Base-by-base conservation (phyloP, 2,113 vertebrate genomes). In the Chroicocephalus ridibundus region DNA sequence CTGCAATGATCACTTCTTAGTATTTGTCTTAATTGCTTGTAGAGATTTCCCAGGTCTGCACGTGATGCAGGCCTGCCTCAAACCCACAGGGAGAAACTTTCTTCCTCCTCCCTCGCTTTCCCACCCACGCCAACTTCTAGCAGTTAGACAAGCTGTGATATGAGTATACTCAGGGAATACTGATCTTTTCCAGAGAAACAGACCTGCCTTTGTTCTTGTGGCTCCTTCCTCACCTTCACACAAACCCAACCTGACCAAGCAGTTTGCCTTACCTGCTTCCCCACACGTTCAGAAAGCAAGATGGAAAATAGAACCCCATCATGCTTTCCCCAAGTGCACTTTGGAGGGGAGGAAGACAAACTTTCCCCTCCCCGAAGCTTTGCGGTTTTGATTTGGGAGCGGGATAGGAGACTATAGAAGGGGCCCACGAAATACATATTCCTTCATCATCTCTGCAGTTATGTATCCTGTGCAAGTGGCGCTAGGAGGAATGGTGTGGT, bases 1-100 rank as follows among this genome's bases (percentile, higher is more conserved):
- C 42, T 47, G 38, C n/a, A 60, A 6, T 32, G 17, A 21, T 51
- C 14, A 2, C 3, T 3, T 24, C 1, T 2, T 19, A 25, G 24
- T 42, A 5, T 40, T 58, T 61, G 29, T 49, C 46, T 61, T 27
- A 15, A 27, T 11, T 44, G 38, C 40, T 61, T 25, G 32, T 62
- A 32, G 52, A 57, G 47, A 17, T 74, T 38, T 68, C 22, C n/a
- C 31, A 19, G 46, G 16, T 44, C 46, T 66, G 38, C 16, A 5
- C 29, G n/a, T n/a, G 42, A 46, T 93, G 16, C 22, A 29, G 27
- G 34, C 15, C 66, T 58, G 29, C 60, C 61, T 74, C 36, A 44
- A 7, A 57, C 15, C 40, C 4, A 1, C 20, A 15, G 32, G 27
- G 27, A 34, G 27, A 68, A 90, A 36, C 49, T 34, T 11, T 38